Base-by-base conservation (phyloP, 2,888 invertebrate genomes). In the Ochlodes sylvanus region DNA sequence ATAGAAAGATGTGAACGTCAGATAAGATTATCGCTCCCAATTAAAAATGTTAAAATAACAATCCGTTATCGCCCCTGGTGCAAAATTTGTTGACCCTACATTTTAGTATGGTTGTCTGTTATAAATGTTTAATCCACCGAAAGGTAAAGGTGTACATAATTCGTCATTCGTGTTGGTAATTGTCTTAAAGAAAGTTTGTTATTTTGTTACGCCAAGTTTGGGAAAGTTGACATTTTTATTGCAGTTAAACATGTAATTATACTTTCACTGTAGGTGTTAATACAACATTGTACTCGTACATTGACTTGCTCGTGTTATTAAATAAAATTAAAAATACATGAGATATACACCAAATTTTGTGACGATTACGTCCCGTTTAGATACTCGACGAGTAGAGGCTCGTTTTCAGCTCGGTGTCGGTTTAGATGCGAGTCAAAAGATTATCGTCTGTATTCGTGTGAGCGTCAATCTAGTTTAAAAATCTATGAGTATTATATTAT, bases 111-210 rank as follows among this genome's bases (percentile, higher is more conserved):
- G 15, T 7, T 38, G 15, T 47, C 15, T 7, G 17, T 47, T 47
- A 47, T 47, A 47, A 47, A 47, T 17, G 9, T 17, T 17, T 47
- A 47, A 10, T 47, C 17, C n/a, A 14, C 6, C n/a, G 15, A 50
- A 50, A 17, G 50, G 50, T 50, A 50, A 50, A 17, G 50, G 50
- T 50, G 19, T 19, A 38, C 12, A 2, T 38, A 50, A 47, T 50
- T 50, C 50, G 19, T 50, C 50, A 19, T 50, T 50, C 50, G 50
- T 50, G 50, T 50, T 19, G 7, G 50, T 19, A 50, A 50, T 50
- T 50, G 50, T 50, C 50, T 19, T 50, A 12, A 12, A 50, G 47
- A 47, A 17, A 47, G 47, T 47, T 7, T 47, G 17, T 27, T 27
- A 27, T 5, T 27, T 27, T 17, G 7, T 17, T 47, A 17, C 10